Evolutionary conservation across 2,797 vertebrate genomes (phyloP), one percentile per base, ranked within the genome.

Genomic region (Oryzias dopingdopingensis): DNA sequence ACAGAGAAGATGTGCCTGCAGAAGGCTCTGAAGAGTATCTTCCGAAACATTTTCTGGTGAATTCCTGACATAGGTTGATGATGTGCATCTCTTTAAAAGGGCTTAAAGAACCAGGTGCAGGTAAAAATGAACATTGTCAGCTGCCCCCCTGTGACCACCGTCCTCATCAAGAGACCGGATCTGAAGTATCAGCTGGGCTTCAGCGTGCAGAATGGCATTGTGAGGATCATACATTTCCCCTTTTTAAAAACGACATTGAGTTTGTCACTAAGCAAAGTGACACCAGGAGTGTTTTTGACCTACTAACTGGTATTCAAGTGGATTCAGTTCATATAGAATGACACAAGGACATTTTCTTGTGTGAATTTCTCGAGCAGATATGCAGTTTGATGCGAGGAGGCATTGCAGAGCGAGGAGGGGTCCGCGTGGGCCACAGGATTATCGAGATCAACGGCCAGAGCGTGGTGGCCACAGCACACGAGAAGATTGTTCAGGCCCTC

Each of bases 361-460:
- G 15, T 62, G 4, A 59, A 2, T 53, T 42, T 47, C 47, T 18
- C 14, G 15, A 56, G 14, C 84, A 99, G 97, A 99, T 99, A 58
- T 99, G 97, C 91, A 99, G 97, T 79, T 90, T 99, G 82, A 99
- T 99, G 97, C 88, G 97, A 48, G 97, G 97, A 0, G 97, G 97
- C 49, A 99, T 99, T 18, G 97, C 97, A 0, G 97, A 99, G 88
- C 89, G 97, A 77, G 97, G 97, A 0, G 97, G 97, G 0, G 97
- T 99, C 3, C 90, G 97, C 0, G 97, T 99, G 2, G 97, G 97
- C 54, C 97, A 99, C 79, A 92, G 97, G 18, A 99, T 99, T 65
- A 99, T 99, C 14, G 97, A 99, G 89, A 98, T 99, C 90, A 99
- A 98, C 0, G 93, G 96, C 37, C 97, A 98, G 87, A 99, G 97